phyloP scores from a whole-genome alignment of 2,888 invertebrate species.

The Loripinus fragilis region DNA sequence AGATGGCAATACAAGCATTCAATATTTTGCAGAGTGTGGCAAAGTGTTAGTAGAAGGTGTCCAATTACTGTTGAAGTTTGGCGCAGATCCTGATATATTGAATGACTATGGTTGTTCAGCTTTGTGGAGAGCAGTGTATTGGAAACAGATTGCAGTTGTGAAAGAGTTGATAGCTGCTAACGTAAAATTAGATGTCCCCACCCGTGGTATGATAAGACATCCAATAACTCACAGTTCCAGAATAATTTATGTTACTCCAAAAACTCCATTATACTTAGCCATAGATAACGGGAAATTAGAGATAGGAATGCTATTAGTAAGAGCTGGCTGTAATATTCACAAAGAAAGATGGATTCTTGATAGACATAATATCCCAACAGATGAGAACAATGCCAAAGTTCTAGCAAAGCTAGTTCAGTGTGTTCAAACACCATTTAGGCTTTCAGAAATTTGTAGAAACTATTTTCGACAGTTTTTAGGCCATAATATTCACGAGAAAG shows the following conservation, averaged over 20 bases:
- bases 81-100: too few species aligned
- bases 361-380: slow-evolving; percentile 38
- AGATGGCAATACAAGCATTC: slow-evolving; percentile 72
- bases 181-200: slow-evolving; percentile 60
- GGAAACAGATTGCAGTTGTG: slow-evolving; percentile 47
- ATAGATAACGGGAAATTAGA: slow-evolving; percentile 37
- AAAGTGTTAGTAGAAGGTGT: slow-evolving; percentile 55
- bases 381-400: slow-evolving; percentile 14
- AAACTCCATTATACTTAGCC: slow-evolving; percentile 64
- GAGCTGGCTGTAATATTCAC: slow-evolving; percentile 62
- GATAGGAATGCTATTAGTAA: slow-evolving; percentile 53
- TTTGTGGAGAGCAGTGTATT: slow-evolving; percentile 74
- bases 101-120: slow-evolving; percentile 63
- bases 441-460: slow-evolving; percentile 67
- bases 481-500: slow-evolving; percentile 45
- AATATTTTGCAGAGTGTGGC: slow-evolving; percentile 72
- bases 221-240: slow-evolving; percentile 49
- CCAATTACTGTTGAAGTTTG: slow-evolving; percentile 60
- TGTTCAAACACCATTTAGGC: slow-evolving; percentile 59
- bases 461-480: slow-evolving; percentile 62
- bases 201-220: slow-evolving; percentile 67
- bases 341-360: too few species aligned
- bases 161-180: slow-evolving; percentile 62
- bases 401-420: slow-evolving; percentile 55
- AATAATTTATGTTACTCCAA: slow-evolving; percentile 45